Conservation (phyloP, 2,113 vertebrate species). For the Stomatorhinus ivindoensis region DNA sequence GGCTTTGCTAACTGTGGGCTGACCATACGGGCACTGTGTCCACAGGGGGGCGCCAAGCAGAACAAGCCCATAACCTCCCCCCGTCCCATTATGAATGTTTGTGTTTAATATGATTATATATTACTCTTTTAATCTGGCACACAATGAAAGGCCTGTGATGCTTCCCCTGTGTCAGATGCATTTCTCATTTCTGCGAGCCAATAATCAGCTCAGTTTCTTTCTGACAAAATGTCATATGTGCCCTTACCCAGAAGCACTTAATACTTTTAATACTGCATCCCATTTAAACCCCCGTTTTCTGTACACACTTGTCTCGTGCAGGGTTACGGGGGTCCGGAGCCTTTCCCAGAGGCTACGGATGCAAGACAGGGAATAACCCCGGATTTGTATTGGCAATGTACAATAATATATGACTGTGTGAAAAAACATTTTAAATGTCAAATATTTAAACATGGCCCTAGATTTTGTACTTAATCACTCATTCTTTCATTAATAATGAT, state of each 20-base stretch:
- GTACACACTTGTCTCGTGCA: not conserved
- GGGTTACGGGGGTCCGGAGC: not conserved
- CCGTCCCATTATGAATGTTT: not conserved
- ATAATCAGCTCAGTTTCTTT: not conserved
- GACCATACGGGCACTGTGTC: not conserved
- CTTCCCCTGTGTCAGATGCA: not conserved
- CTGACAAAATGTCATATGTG: not conserved
- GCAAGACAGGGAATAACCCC: not conserved
- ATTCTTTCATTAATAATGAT: not conserved
- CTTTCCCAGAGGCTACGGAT: not conserved
- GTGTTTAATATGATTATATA: not conserved
- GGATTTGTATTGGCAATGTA: not conserved
- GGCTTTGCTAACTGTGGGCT: not conserved
- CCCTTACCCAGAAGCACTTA: not conserved
- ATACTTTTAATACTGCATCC: not conserved
- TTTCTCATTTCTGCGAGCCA: not conserved
- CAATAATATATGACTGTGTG: not conserved
- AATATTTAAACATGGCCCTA: not conserved
- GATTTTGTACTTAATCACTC: not conserved
- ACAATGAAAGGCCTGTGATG: not conserved
- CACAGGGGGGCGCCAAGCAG: not conserved
- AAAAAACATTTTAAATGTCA: not conserved
- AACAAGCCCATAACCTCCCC: not conserved
- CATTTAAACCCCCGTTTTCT: not conserved
- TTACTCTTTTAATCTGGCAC: not conserved